Evolutionary conservation across 2,888 invertebrate species (phyloP), one percentile per base, ranked within the genome.

Genomic region (Dexiosoma caninum): DNA sequence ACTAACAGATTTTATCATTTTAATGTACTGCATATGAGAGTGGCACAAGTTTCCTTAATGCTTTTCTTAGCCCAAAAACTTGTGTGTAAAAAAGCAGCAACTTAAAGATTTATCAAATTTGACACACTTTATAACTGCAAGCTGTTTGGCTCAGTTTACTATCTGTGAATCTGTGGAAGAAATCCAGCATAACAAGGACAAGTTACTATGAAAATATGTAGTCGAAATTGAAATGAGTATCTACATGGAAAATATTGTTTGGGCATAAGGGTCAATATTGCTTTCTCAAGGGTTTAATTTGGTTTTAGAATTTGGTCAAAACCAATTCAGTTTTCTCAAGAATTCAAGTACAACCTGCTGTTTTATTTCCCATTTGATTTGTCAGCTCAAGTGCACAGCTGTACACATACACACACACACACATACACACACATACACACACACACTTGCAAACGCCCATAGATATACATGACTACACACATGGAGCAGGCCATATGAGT

Each of bases 281-380:
- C 10, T 30, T 30, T 46, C 32, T 16, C 30, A 46, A 49, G 32
- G 59, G 32, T 42, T 75, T 66, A n/a, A 27, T 57, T 57, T 23
- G 27, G 30, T 32, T 21, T 71, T 21, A 42, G 35, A 16, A 19
- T 32, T 35, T 53, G 53, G 10, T 44, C 53, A 55, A 64, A 64
- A 37, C 32, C 32, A 64, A 62, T 62, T 32, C 14, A 42, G 1
- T 62, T 62, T 62, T 62, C 62, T 40, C 16, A 44, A 62, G 53
- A 62, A 35, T 62, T 51, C 53, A 53, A 32, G 32, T 42, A 32
- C 23, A 72, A 75, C 42, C 42, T 59, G 37, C 70, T 70, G 49
- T 70, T 64, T 64, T 32, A 70, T 64, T 77, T 77, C 40, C 49
- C 57, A 62, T 77, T 40, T 57, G 37, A 70, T 70, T 64, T 70